These are phyloP conservation scores for Silurus lanzhouensis DNA, from an alignment of 2,797 vertebrate genomes.

Conservation along the genomic window DNA sequence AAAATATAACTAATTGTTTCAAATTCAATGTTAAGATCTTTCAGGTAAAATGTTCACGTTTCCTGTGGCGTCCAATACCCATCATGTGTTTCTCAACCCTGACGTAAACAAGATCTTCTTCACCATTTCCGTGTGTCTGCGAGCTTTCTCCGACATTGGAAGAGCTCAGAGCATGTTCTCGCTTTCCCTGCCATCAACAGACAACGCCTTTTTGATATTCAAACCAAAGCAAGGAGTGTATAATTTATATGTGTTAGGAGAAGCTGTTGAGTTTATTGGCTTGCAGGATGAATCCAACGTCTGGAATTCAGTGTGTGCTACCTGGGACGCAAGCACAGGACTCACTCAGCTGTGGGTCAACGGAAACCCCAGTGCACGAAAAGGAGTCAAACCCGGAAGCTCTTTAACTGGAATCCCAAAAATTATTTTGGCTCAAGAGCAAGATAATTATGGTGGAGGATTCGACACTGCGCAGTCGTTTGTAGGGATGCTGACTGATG, in stretches of 20 bases:
- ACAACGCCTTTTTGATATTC: constrained; percentile 22
- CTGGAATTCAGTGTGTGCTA: constrained; percentile 36
- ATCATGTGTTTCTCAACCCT: constrained; percentile 17
- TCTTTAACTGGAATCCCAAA: background rate
- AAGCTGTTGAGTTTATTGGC: background rate
- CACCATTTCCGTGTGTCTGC: constrained; percentile 21
- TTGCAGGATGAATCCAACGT: constrained; percentile 6
- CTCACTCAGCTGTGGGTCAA: constrained; percentile 35
- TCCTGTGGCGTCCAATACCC: constrained; percentile 23
- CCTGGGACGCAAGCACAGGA: constrained; percentile 23
- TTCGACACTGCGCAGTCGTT: background rate
- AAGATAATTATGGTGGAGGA: background rate
- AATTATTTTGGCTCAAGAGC: constrained; percentile 20
- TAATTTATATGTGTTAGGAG: background rate
- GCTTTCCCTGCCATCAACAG: constrained; percentile 12
- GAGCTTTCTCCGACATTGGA: constrained; percentile 12
- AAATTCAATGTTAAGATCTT: constrained; percentile 23
- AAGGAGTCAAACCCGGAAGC: background rate
- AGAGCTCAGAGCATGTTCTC: constrained; percentile 15
- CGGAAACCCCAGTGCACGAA: constrained; percentile 15
- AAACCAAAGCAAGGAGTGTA: background rate
- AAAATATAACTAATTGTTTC: background rate
- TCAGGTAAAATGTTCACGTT: constrained; percentile 40
- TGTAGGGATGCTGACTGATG: constrained; percentile 22
- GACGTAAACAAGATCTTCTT: constrained; percentile 17